A percentile compares a stretch with the other conserved stretches of the same genome.
These are phyloP conservation scores for Incurvaria masculella DNA, from an alignment of 2,888 invertebrate genomes.

Conservation along the genomic window DNA sequence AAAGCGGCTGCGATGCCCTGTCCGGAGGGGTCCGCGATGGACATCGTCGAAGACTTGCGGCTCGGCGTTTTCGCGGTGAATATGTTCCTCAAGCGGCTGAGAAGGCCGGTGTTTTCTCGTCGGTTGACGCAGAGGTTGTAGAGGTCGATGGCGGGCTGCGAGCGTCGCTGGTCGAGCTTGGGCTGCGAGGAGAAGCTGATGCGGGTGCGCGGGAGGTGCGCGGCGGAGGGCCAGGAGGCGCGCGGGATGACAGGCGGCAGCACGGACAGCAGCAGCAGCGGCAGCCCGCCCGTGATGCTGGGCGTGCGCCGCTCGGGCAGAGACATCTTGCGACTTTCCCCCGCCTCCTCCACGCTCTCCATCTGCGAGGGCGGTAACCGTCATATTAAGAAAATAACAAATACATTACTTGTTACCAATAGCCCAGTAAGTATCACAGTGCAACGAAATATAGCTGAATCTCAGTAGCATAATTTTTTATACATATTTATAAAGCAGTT, in stretches of 20 bases:
- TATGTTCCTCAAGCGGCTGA: conserved; percentile 55
- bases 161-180: conserved; percentile 56
- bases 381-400: background rate
- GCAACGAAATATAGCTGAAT: no score
- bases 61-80: conserved; percentile 63
- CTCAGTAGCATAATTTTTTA: no score
- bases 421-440: no score
- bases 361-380: no score
- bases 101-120: conserved; percentile 52
- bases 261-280: conserved; percentile 67
- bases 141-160: conserved; percentile 57
- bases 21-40: conserved; percentile 56
- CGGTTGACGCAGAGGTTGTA: conserved; percentile 58
- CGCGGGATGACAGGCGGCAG: conserved; percentile 72
- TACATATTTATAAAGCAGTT: no score
- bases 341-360: conserved; percentile 42
- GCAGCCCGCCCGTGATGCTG: conserved; percentile 67
- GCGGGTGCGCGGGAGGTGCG: conserved; percentile 58
- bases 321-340: conserved; percentile 28
- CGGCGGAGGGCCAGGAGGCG: conserved; percentile 75
- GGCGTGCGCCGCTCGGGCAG: conserved; percentile 48
- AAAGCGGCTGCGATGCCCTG: conserved; percentile 66
- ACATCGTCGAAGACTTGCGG: conserved; percentile 64
- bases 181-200: conserved; percentile 66
- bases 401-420: no score